Conservation (phyloP, 2,888 invertebrate genomes). For the Hymenopus coronatus region DNA sequence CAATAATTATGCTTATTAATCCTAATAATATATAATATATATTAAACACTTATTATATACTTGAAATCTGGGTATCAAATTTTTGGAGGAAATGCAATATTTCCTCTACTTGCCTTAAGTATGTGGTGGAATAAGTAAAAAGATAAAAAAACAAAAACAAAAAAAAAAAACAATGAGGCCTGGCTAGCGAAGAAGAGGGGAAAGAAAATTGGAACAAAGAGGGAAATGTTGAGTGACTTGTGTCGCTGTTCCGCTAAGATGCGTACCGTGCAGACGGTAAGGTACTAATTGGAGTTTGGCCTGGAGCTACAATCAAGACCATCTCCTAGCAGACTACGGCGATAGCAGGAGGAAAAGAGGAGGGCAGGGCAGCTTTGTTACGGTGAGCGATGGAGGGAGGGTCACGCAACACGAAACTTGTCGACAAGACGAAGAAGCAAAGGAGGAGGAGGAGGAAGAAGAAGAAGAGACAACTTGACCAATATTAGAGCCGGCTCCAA, state of each 20-base stretch:
- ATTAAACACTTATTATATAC: too few relatives aligned
- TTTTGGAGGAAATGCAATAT: too few relatives aligned
- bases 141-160: background rate
- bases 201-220: background rate
- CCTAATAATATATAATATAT: too few relatives aligned
- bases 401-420: conserved; percentile 7
- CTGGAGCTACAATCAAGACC: conserved; percentile 24
- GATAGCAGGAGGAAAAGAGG: background rate
- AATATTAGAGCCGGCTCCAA: background rate
- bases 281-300: conserved; percentile 25
- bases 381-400: background rate
- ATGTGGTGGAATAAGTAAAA: background rate
- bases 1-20: too few relatives aligned
- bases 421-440: background rate
- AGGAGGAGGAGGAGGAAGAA: background rate
- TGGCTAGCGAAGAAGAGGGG: background rate
- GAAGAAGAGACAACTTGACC: background rate
- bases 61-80: too few relatives aligned
- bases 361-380: conserved; percentile 5
- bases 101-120: too few relatives aligned
- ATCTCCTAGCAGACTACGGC: conserved; percentile 6
- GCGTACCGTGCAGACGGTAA: conserved; percentile 7
- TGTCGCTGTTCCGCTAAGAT: background rate
- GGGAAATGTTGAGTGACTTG: background rate
- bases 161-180: background rate